These are phyloP conservation scores for Meloidogyne hapla DNA, from an alignment of 1,140 invertebrate species.

Conservation along the genomic window DNA sequence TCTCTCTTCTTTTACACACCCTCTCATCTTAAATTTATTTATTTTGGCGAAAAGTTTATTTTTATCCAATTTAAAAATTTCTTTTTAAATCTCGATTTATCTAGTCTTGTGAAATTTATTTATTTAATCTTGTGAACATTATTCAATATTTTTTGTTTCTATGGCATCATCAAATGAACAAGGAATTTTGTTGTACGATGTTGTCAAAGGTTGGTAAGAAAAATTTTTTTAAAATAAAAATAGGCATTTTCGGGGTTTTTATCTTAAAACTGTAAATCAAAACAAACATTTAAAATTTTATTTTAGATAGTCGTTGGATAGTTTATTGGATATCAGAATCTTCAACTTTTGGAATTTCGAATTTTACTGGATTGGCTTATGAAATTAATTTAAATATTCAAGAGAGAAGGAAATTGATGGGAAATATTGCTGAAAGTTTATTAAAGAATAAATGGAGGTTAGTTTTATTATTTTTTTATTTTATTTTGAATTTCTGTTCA, in stretches of 20 bases:
- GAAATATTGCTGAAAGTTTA: not conserved
- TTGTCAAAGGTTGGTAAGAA: not conserved
- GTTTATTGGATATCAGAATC: not conserved
- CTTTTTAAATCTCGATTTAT: too few species aligned
- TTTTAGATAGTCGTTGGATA: not conserved
- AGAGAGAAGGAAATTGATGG: not conserved
- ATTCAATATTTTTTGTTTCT: not conserved
- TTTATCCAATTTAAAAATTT: too few species aligned
- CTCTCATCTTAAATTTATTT: not conserved
- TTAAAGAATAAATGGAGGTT: not conserved
- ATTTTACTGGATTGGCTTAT: not conserved
- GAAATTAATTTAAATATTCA: not conserved
- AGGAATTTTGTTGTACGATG: not conserved
- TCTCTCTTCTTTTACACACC: not conserved
- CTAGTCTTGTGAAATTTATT: too few species aligned
- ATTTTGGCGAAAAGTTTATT: too few species aligned
- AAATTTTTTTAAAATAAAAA: not conserved
- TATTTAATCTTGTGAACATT: not conserved
- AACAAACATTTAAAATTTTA: not conserved
- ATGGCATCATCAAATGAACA: not conserved
- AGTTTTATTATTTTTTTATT: not conserved
- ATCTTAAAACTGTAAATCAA: too few species aligned
- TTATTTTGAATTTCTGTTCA: too few species aligned
- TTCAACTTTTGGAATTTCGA: not conserved
- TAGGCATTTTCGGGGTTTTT: not conserved